phyloP scores from a whole-genome alignment of 2,113 vertebrate genomes.

The Pedetes capensis region DNA sequence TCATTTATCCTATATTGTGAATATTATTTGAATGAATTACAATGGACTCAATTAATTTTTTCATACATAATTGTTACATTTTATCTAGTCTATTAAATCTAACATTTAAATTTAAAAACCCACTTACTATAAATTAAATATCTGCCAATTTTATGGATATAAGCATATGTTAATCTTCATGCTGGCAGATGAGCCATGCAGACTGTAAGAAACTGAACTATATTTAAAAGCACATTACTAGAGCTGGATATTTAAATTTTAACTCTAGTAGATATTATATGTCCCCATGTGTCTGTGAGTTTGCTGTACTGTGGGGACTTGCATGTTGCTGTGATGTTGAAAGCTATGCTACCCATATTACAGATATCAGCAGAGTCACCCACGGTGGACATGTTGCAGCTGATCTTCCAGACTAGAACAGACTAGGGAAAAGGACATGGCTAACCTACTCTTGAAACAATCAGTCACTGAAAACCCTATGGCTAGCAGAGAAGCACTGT shows the following conservation, averaged over 20 bases:
- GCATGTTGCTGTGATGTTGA: too few relatives aligned
- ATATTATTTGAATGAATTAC: conserved; percentile 69
- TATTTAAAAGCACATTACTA: conserved; percentile 71
- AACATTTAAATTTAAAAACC: conserved; percentile 70
- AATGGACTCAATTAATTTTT: conserved; percentile 72
- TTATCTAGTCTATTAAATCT: conserved; percentile 75
- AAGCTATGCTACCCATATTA: too few relatives aligned
- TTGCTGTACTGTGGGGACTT: too few relatives aligned
- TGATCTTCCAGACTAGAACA: too few relatives aligned
- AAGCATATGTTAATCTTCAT: conserved; percentile 71
- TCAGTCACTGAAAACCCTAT: too few relatives aligned
- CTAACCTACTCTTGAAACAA: too few relatives aligned
- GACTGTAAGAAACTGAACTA: conserved; percentile 56
- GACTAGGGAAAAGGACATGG: too few relatives aligned
- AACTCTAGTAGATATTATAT: conserved; percentile 42
- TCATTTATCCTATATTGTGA: conserved; percentile 52
- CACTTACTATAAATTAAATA: conserved; percentile 73
- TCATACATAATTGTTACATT: conserved; percentile 67
- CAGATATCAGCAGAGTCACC: too few relatives aligned
- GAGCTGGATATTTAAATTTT: conserved; percentile 52
- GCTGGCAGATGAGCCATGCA: conserved; percentile 65
- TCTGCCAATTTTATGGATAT: conserved; percentile 73
- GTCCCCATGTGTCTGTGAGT: too few relatives aligned
- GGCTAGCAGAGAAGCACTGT: too few relatives aligned
- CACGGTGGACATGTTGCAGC: too few relatives aligned